phyloP scores from a whole-genome alignment of 2,797 vertebrate genomes.

The Sebastes minor region DNA sequence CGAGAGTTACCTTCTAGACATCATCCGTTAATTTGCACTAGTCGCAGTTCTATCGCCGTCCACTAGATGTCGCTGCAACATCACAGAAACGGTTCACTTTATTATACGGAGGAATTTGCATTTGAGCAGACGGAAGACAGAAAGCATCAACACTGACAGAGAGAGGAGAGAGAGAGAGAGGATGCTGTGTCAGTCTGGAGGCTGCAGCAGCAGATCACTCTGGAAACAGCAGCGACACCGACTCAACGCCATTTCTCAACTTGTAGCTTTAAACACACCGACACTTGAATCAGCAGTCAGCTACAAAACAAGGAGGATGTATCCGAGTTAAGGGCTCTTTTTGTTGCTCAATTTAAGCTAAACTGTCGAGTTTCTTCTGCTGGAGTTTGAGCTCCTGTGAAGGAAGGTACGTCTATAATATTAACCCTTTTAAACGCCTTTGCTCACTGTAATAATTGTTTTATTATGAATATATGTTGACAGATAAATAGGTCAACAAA shows the following conservation, averaged over 20 bases:
- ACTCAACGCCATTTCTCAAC: conserved; percentile 14
- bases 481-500: conserved; percentile 15
- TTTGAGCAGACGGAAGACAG: conserved; percentile 33
- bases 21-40: accelerated
- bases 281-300: not conserved
- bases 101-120: conserved; percentile 26
- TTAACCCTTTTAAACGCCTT: not conserved
- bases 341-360: not conserved
- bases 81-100: not conserved
- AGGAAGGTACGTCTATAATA: conserved; percentile 29
- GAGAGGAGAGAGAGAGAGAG: conserved; percentile 2
- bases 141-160: conserved; percentile 11
- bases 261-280: not conserved
- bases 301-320: conserved; percentile 1
- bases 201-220: conserved; percentile 16
- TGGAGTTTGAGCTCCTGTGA: conserved; percentile 39
- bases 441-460: too few species aligned
- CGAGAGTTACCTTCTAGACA: too few species aligned
- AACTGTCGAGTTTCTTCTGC: not conserved
- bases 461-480: too few species aligned
- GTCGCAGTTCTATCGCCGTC: not conserved
- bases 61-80: conserved; percentile 55
- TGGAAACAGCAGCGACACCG: not conserved
- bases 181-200: conserved; percentile 41
- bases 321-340: not conserved